Conservation (phyloP, 2,113 vertebrate genomes). For the Asarcornis scutulata region DNA sequence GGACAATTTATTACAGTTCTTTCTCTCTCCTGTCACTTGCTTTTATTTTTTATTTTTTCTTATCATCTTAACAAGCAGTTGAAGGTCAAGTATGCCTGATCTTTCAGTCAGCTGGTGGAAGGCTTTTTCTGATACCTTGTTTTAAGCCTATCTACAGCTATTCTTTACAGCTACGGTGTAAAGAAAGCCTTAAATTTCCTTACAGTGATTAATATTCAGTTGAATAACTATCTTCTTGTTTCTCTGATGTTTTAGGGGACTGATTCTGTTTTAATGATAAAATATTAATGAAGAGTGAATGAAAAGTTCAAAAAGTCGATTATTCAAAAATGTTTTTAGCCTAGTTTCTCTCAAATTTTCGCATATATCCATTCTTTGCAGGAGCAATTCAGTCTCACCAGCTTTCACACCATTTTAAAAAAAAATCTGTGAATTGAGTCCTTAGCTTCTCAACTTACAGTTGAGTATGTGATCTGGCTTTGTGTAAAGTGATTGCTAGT, state of each 20-base stretch:
- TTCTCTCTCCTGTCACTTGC: not conserved
- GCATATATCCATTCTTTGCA: not conserved
- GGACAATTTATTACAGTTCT: not conserved
- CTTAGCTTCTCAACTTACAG: conserved; percentile 32
- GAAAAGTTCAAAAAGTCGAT: accelerated
- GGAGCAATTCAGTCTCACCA: conserved; percentile 9
- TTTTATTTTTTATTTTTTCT: not conserved
- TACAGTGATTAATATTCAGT: not conserved
- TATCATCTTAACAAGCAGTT: not conserved
- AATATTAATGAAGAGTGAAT: not conserved
- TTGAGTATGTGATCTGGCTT: conserved; percentile 52
- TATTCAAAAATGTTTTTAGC: not conserved
- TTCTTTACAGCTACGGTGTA: not conserved
- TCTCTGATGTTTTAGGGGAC: not conserved
- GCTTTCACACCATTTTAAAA: conserved; percentile 26
- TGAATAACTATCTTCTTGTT: not conserved
- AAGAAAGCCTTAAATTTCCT: conserved; percentile 1
- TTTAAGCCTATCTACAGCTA: not conserved
- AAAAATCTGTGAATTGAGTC: conserved; percentile 24
- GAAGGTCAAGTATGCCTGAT: not conserved
- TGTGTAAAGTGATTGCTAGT: conserved; percentile 66
- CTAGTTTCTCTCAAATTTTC: conserved; percentile 15
- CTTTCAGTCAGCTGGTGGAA: not conserved
- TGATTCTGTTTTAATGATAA: not conserved
- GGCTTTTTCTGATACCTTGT: not conserved